Percentiles rank a stretch among this genome's conserved stretches.
phyloP scores from a whole-genome alignment of 23 tunicate species.

The Styela clava region DNA sequence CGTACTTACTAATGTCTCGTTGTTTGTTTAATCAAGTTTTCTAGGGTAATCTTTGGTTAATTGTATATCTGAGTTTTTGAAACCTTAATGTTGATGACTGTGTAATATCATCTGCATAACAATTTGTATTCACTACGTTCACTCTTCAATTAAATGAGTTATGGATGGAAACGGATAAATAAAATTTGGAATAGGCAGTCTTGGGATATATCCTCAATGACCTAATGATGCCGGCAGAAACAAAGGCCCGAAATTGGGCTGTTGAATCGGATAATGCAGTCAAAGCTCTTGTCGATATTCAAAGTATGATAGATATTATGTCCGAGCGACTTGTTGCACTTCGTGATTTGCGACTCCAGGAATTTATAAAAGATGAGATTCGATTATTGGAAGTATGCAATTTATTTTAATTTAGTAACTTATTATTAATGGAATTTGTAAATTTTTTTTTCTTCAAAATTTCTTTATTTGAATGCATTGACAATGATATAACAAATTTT shows the following conservation, averaged over 20 bases:
- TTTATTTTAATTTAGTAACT: neutral
- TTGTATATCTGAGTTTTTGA: too few relatives aligned
- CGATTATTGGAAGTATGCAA: conserved; percentile 36
- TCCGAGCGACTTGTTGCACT: conserved; percentile 50
- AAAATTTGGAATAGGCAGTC: too few relatives aligned
- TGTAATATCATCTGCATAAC: too few relatives aligned
- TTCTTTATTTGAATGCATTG: neutral
- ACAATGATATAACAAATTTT: too few relatives aligned
- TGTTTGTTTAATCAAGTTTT: too few relatives aligned
- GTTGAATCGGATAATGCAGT: conserved; percentile 25
- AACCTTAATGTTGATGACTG: too few relatives aligned
- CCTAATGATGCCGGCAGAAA: conserved; percentile 20
- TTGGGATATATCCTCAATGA: too few relatives aligned
- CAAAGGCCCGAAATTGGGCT: neutral
- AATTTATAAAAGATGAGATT: conserved; percentile 55
- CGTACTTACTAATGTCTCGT: too few relatives aligned
- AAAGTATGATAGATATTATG: conserved; percentile 63
- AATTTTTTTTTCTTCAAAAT: neutral
- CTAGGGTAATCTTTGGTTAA: too few relatives aligned
- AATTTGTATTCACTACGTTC: too few relatives aligned
- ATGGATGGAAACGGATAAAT: too few relatives aligned
- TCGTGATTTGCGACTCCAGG: conserved; percentile 38
- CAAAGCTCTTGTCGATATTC: conserved; percentile 33
- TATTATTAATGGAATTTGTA: neutral
- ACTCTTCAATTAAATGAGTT: too few relatives aligned